phyloP scores from a whole-genome alignment of 2,113 vertebrate species.

The Embiotoca jacksoni region DNA sequence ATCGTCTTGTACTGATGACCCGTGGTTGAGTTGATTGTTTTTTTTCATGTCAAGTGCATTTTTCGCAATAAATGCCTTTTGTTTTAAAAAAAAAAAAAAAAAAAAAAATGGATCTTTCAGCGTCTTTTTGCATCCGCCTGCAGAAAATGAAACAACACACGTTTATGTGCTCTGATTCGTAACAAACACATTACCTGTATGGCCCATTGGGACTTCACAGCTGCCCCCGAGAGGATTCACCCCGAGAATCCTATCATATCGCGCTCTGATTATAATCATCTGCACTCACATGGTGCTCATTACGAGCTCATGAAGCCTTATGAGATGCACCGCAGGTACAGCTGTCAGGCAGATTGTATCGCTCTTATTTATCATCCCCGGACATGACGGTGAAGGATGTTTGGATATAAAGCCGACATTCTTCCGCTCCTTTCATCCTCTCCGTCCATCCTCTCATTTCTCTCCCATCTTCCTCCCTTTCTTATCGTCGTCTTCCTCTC shows the following conservation, averaged over 20 bases:
- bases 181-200: constrained; percentile 56
- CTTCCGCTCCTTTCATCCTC: constrained; percentile 26
- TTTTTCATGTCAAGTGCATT: constrained; percentile 87
- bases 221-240: constrained; percentile 35
- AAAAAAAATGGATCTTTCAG: constrained; percentile 57
- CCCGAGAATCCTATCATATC: constrained; percentile 41
- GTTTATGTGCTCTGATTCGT: constrained; percentile 21
- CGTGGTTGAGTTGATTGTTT: constrained; percentile 84
- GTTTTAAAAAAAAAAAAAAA: constrained; percentile 80
- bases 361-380: constrained; percentile 5
- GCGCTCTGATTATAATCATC: constrained; percentile 56
- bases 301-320: constrained; percentile 22
- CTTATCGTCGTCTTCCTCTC: constrained; percentile 11
- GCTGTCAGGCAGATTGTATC: constrained; percentile 13
- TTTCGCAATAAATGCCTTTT: constrained; percentile 89
- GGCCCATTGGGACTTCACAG: constrained; percentile 39
- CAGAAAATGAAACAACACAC: not conserved
- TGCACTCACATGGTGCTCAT: constrained; percentile 37
- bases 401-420: constrained; percentile 15
- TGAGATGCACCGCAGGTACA: constrained; percentile 33
- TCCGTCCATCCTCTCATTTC: not conserved
- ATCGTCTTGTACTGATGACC: constrained; percentile 87
- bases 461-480: not conserved
- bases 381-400: constrained; percentile 11
- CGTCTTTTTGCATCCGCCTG: constrained; percentile 1